These are phyloP conservation scores for Phocides pigmalion DNA, from an alignment of 1,140 invertebrate species.

Conservation along the genomic window DNA sequence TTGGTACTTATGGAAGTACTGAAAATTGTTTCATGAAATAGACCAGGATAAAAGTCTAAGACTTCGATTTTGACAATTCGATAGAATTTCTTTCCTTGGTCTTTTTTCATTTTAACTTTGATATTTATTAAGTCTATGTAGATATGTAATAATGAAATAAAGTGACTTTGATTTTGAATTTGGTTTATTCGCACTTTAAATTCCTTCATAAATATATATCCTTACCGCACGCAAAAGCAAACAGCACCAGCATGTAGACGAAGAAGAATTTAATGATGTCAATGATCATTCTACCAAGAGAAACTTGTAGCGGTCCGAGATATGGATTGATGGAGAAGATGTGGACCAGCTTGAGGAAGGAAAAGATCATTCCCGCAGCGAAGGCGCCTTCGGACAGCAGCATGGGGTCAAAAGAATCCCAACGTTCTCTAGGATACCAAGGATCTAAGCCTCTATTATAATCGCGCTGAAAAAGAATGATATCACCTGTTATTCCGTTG, in stretches of 20 bases:
- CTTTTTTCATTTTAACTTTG: no score
- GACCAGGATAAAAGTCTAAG: no score
- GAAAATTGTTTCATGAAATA: no score
- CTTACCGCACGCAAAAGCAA: constrained; percentile 94
- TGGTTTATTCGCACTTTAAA: no score
- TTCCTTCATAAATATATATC: constrained; percentile 23
- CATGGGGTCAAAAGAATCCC: constrained; percentile 97
- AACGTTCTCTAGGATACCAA: constrained; percentile 93
- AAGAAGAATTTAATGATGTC: constrained; percentile 98
- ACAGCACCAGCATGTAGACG: constrained; percentile 94
- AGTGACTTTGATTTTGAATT: no score
- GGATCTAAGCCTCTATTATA: constrained; percentile 88
- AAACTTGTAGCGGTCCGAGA: constrained; percentile 94
- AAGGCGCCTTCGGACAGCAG: constrained; percentile 96
- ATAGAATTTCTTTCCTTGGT: no score
- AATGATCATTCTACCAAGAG: constrained; percentile 95
- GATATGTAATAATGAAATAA: no score
- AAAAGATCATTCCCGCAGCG: constrained; percentile 97
- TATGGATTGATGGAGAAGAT: constrained; percentile 98
- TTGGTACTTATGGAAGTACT: no score
- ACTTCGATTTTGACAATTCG: no score
- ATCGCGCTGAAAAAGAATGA: constrained; percentile 86
- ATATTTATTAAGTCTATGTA: no score
- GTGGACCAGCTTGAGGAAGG: constrained; percentile 96
- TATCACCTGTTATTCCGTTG: no score